These are phyloP conservation scores for Xestobium rufovillosum DNA, from an alignment of 2,888 invertebrate species.

Conservation along the genomic window DNA sequence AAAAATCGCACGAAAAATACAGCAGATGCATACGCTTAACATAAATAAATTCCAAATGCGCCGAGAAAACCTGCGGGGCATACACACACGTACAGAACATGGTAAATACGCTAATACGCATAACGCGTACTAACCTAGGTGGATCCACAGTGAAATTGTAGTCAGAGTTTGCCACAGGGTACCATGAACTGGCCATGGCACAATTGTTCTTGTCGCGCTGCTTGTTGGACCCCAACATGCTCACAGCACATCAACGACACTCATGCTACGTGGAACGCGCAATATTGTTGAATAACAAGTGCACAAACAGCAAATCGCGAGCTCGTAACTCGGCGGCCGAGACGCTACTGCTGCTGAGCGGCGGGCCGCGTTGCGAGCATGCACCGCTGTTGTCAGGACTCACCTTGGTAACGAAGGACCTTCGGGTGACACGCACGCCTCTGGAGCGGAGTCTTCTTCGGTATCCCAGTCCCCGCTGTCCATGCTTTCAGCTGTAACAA, in stretches of 20 bases:
- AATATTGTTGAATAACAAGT: slow-evolving; percentile 5
- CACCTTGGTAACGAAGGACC: slow-evolving; percentile 37
- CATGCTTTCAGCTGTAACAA: slow-evolving; percentile 31
- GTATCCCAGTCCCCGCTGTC: slow-evolving; percentile 39
- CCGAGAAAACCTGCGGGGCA: too few relatives aligned
- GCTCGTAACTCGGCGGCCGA: slow-evolving; percentile 24
- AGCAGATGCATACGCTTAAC: too few relatives aligned
- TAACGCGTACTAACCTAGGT: slow-evolving; percentile 41
- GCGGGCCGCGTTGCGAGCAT: slow-evolving; percentile 14
- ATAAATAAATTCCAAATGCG: too few relatives aligned
- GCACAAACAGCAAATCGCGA: slow-evolving; percentile 13
- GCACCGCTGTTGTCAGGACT: slow-evolving; percentile 20
- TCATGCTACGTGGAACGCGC: background rate
- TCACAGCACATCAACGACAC: background rate
- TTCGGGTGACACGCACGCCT: slow-evolving; percentile 40
- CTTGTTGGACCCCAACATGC: too few relatives aligned
- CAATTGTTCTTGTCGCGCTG: background rate
- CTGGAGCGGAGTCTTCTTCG: slow-evolving; percentile 41
- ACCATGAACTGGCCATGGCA: slow-evolving; percentile 26
- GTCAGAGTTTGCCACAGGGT: slow-evolving; percentile 23
- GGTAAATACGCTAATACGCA: too few relatives aligned
- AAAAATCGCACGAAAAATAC: too few relatives aligned
- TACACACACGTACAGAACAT: too few relatives aligned
- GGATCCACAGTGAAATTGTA: slow-evolving; percentile 35
- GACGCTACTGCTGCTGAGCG: slow-evolving; percentile 25